These are phyloP conservation scores for Eretmocerus hayati DNA, from an alignment of 2,888 invertebrate species.

Conservation along the genomic window DNA sequence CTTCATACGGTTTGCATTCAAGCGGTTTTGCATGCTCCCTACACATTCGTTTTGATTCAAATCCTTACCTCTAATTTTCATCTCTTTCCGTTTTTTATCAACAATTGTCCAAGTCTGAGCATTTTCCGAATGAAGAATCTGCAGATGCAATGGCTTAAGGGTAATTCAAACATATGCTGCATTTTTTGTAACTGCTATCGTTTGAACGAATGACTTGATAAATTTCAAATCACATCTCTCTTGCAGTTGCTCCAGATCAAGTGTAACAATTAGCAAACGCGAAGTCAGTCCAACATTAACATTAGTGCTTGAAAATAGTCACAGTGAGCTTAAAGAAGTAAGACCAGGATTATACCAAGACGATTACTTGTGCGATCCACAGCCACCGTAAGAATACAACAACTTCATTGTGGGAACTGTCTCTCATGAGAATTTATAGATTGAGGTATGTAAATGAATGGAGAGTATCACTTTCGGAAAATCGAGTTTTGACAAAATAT, in stretches of 20 bases:
- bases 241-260: constrained; percentile 29
- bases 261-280: constrained; percentile 13
- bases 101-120: constrained; percentile 26
- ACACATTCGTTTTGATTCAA: constrained; percentile 33
- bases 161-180: no score
- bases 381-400: constrained; percentile 27
- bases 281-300: constrained; percentile 28
- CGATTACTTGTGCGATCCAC: constrained; percentile 35
- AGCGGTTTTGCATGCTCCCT: constrained; percentile 38
- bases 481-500: constrained; percentile 5
- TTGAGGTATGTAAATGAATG: constrained; percentile 29
- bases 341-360: constrained; percentile 36
- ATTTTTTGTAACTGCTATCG: no score
- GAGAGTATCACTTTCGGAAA: neutral
- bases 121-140: constrained; percentile 13
- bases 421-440: constrained; percentile 35
- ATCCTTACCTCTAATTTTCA: constrained; percentile 36
- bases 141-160: constrained; percentile 26
- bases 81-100: constrained; percentile 37
- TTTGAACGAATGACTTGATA: constrained; percentile 1
- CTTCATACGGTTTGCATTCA: constrained; percentile 37
- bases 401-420: constrained; percentile 36
- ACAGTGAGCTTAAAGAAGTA: constrained; percentile 16
- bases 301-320: constrained; percentile 20
- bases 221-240: constrained; percentile 11